Percentiles rank a stretch among this genome's conserved stretches.
phyloP scores from a whole-genome alignment of 2,797 vertebrate genomes.

The Acanthornis magna region DNA sequence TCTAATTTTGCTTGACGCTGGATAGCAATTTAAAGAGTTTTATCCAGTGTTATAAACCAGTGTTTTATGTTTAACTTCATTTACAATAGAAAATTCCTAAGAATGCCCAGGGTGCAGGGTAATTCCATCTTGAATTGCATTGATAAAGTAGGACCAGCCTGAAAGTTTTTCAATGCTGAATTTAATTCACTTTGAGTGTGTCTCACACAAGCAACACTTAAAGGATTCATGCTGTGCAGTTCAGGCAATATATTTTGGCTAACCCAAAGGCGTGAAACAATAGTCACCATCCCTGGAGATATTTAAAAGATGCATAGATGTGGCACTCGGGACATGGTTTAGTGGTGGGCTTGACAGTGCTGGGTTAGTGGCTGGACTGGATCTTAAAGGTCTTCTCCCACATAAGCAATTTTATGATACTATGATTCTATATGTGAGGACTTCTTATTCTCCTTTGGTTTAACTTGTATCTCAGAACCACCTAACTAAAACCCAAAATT shows the following conservation, averaged over 20 bases:
- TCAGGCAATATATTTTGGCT: not conserved
- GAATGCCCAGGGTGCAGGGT: not conserved
- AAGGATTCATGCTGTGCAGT: not conserved
- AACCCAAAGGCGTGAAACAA: not conserved
- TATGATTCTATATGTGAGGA: not conserved
- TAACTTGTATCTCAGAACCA: not conserved
- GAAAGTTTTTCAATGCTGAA: not conserved
- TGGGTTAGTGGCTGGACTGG: not conserved
- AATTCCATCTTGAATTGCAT: not conserved
- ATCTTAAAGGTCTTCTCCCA: not conserved
- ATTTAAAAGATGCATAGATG: not conserved
- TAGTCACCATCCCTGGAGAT: not conserved
- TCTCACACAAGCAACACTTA: not conserved
- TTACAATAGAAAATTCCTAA: not conserved
- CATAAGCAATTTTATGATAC: fast-evolving
- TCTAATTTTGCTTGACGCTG: not conserved
- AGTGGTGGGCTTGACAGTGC: not conserved
- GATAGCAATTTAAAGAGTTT: not conserved
- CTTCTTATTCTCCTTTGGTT: not conserved
- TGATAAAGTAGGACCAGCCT: not conserved
- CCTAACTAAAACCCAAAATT: not conserved
- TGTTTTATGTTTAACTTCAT: not conserved
- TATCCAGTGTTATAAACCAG: not conserved
- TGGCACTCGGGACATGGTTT: not conserved
- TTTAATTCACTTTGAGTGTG: not conserved